A percentile compares a stretch with the other conserved stretches of the same genome.
Evolutionary conservation across 1,140 invertebrate species (phyloP).

Genomic region (Marisa cornuarietis): DNA sequence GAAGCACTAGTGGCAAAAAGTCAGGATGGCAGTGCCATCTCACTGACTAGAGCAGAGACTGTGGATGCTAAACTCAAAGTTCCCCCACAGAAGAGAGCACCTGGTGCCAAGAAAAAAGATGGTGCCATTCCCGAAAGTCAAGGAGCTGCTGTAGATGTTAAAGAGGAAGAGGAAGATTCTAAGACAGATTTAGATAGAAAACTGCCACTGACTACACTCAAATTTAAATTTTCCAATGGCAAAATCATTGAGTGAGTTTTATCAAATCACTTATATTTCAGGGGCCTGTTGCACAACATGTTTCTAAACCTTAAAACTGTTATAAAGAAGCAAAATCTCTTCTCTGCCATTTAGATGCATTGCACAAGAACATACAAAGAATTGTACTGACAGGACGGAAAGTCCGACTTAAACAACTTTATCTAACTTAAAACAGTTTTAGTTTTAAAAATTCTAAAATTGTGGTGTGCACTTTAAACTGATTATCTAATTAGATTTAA

Average conservation of each 20-base stretch:
- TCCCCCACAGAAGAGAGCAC: neutral
- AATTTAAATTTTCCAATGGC: conserved; percentile 61
- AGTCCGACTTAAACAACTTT: too few relatives aligned
- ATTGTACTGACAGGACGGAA: too few relatives aligned
- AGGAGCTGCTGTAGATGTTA: neutral
- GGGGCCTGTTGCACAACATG: too few relatives aligned
- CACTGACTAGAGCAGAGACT: neutral
- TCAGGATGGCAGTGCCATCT: neutral
- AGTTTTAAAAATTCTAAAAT: too few relatives aligned
- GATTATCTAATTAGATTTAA: too few relatives aligned
- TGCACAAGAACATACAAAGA: too few relatives aligned
- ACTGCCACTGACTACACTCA: conserved; percentile 38
- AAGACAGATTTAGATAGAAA: conserved; percentile 22
- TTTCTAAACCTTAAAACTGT: too few relatives aligned
- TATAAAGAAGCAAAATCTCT: too few relatives aligned
- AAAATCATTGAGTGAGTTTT: conserved; percentile 60
- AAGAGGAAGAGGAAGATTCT: conserved; percentile 21
- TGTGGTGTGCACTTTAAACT: too few relatives aligned
- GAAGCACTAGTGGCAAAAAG: conserved; percentile 45
- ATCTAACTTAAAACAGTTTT: too few relatives aligned
- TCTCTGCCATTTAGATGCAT: too few relatives aligned
- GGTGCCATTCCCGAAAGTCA: neutral
- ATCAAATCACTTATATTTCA: too few relatives aligned
- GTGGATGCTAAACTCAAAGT: neutral
- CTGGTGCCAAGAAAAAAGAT: neutral